Percentiles rank a stretch among this genome's conserved stretches.
phyloP scores from a whole-genome alignment of 2,888 invertebrate genomes.

The Thymelicus sylvestris region DNA sequence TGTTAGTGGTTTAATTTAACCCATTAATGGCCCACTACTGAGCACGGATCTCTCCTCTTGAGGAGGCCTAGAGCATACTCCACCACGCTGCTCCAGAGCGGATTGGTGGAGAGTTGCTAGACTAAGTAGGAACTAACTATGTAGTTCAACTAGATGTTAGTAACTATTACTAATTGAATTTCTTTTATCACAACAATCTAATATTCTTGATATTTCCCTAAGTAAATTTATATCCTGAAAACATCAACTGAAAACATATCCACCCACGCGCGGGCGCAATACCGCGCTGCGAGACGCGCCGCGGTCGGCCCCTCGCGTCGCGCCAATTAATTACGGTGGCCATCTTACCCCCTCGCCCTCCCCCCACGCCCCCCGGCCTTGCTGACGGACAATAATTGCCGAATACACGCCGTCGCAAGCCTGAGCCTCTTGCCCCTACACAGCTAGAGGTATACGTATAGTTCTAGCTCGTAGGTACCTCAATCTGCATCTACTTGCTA shows the following conservation, averaged over 20 bases:
- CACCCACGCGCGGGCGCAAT: conserved; percentile 69
- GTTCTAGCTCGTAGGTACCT: conserved; percentile 5
- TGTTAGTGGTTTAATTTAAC: too few relatives aligned
- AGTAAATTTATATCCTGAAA: neutral
- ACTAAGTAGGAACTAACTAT: too few relatives aligned
- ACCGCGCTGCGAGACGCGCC: conserved; percentile 79
- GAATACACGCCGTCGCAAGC: conserved; percentile 66
- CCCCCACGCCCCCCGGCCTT: conserved; percentile 49
- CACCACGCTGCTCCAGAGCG: too few relatives aligned
- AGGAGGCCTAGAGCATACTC: too few relatives aligned
- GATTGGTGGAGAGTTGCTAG: too few relatives aligned
- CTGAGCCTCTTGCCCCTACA: conserved; percentile 53
- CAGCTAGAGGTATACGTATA: conserved; percentile 14
- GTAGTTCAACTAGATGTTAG: too few relatives aligned
- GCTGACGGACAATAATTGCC: conserved; percentile 83
- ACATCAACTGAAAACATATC: conserved; percentile 39
- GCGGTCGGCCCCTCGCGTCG: conserved; percentile 83
- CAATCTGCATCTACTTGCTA: conserved; percentile 15
- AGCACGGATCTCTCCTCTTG: too few relatives aligned
- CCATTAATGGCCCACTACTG: too few relatives aligned
- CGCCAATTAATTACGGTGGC: conserved; percentile 85
- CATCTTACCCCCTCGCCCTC: conserved; percentile 72
- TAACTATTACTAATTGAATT: too few relatives aligned
- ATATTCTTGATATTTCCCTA: too few relatives aligned
- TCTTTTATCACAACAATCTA: too few relatives aligned